Conservation (phyloP, 2,888 invertebrate species). For the Drosophila koepferae region DNA sequence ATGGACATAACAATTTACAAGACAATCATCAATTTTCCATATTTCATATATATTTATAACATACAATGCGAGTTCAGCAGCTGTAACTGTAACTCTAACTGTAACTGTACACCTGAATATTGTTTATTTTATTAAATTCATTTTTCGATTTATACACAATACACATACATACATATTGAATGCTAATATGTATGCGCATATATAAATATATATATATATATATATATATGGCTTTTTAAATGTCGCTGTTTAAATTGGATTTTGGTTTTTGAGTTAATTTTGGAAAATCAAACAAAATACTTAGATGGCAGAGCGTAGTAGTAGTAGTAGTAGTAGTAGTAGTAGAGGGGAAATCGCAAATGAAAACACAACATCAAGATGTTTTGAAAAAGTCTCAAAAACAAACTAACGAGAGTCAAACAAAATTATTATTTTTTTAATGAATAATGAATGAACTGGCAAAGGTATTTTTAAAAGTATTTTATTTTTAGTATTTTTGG, state of each 20-base stretch:
- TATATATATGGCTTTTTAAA: slow-evolving; percentile 16
- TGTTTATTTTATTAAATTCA: not conserved
- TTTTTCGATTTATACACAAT: slow-evolving; percentile 21
- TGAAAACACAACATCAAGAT: slow-evolving; percentile 84
- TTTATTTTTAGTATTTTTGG: slow-evolving; percentile 19
- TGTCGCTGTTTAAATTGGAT: slow-evolving; percentile 51
- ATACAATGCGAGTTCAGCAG: slow-evolving; percentile 61
- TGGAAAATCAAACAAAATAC: slow-evolving; percentile 43
- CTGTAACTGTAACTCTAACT: slow-evolving; percentile 17
- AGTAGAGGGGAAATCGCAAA: slow-evolving; percentile 66
- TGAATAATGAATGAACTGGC: slow-evolving; percentile 14
- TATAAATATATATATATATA: not conserved
- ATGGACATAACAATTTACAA: slow-evolving; percentile 76
- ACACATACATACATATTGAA: slow-evolving; percentile 8
- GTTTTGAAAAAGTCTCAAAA: slow-evolving; percentile 76
- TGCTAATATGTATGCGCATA: slow-evolving; percentile 19
- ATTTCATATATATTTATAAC: slow-evolving; percentile 55
- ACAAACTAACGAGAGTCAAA: slow-evolving; percentile 71
- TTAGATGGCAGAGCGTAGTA: slow-evolving; percentile 36
- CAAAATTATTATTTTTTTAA: slow-evolving; percentile 37
- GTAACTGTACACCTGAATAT: slow-evolving; percentile 45
- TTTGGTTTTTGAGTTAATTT: slow-evolving; percentile 29
- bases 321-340: slow-evolving; percentile 5
- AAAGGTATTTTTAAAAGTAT: slow-evolving; percentile 17
- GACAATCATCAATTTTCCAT: slow-evolving; percentile 63